Base-by-base conservation (phyloP, 2,797 vertebrate species). In the Sebastes aleutianus region DNA sequence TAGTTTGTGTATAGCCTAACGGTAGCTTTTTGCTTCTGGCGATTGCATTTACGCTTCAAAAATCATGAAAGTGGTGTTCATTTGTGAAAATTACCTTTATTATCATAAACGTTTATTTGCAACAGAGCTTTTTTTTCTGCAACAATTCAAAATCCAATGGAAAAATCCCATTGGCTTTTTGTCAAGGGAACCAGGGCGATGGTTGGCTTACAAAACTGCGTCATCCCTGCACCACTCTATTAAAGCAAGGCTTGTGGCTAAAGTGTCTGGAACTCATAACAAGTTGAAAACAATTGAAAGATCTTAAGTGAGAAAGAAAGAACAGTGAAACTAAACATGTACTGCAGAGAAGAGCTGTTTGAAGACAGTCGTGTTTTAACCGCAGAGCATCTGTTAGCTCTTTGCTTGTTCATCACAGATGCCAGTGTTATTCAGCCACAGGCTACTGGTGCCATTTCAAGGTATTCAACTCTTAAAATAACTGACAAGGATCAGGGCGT, bases 381-480 rank as follows among this genome's bases (percentile, higher is more conserved):
- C 29, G 12, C 47, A 47, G 14, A 16, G 36, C 43, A 20, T 74
- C 26, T 78, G 56, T 84, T 64, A 27, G 59, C 36, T 34, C 31
- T 58, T 65, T 70, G 54, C 71, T 76, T 69, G 50, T 78, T 80
- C 34, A 5, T 58, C 69, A 78, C 39, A 61, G 66, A 80, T 56
- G 39, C 50, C 54, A 59, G 26, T 14, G 26, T 78, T 58, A 54
- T 32, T 65, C 18, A 31, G 79, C 85, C 11, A 3, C 72, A 29
- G 76, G 58, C 70, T 59, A 26, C 53, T 22, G 58, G 27, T 73
- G 66, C 56, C 34, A 67, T 81, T 82, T 76, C 34, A 74, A 76
- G 43, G n/a, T 72, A 56, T 66, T 67, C n/a, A 70, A 13, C 58
- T 72, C 31, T 76, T 34, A 63, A 78, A 64, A 61, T 69, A 57